These are phyloP conservation scores for Ophraella communa DNA, from an alignment of 2,888 invertebrate species.

Conservation along the genomic window DNA sequence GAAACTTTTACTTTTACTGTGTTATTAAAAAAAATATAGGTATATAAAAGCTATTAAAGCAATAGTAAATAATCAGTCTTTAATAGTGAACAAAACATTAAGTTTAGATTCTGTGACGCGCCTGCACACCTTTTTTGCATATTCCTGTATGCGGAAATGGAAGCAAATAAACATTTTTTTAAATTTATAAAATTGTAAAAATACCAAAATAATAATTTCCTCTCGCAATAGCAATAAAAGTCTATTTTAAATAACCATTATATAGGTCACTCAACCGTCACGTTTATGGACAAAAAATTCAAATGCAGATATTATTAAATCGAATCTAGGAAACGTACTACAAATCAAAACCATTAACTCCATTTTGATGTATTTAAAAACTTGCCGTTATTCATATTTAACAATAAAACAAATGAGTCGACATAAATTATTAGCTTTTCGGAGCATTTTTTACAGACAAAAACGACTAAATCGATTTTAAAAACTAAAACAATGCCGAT, in stretches of 20 bases:
- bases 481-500: slow-evolving; percentile 30
- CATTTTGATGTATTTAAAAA: slow-evolving; percentile 1
- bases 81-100: too few relatives aligned
- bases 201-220: not conserved
- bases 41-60: too few relatives aligned
- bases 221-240: not conserved
- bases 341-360: slow-evolving; percentile 20
- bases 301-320: slow-evolving; percentile 12
- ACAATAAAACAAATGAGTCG: slow-evolving; percentile 19
- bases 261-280: not conserved
- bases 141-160: too few relatives aligned
- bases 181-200: too few relatives aligned
- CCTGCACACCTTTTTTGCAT: too few relatives aligned
- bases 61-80: too few relatives aligned
- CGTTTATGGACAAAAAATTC: slow-evolving; percentile 8
- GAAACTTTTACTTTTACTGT: too few relatives aligned
- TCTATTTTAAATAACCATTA: not conserved
- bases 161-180: too few relatives aligned
- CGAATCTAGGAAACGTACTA: not conserved
- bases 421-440: slow-evolving; percentile 28
- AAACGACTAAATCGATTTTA: slow-evolving; percentile 27
- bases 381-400: slow-evolving; percentile 16
- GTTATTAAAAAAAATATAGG: too few relatives aligned
- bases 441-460: slow-evolving; percentile 24
- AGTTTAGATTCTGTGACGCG: too few relatives aligned